A percentile compares a stretch with the other conserved stretches of the same genome.
phyloP scores from a whole-genome alignment of 1,140 invertebrate species.

The Trialeurodes vaporariorum region DNA sequence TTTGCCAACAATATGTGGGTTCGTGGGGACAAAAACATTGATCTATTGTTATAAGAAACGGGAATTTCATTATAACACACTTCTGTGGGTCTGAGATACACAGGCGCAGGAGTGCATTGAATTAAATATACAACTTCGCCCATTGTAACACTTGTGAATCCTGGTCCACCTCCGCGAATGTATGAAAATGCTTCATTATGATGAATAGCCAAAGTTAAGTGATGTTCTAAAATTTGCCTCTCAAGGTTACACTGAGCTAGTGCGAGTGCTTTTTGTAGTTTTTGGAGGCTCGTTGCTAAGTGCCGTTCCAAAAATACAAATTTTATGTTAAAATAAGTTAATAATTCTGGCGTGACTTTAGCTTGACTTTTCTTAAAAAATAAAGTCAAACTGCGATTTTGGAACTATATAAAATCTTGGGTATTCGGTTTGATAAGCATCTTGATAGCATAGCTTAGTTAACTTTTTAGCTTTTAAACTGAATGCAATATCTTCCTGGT shows the following conservation, averaged over 20 bases:
- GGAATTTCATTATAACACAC: constrained; percentile 3
- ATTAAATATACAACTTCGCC: not conserved
- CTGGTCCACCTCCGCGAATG: not conserved
- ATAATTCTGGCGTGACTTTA: not conserved
- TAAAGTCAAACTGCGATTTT: not conserved
- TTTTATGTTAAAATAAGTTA: not conserved
- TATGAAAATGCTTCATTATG: not conserved
- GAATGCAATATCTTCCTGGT: not conserved
- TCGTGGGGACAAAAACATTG: not conserved
- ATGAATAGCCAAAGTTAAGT: not conserved
- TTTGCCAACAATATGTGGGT: not conserved
- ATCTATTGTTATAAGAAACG: not conserved
- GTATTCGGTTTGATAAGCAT: not conserved
- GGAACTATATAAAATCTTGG: not conserved
- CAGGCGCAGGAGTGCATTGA: constrained; percentile 2
- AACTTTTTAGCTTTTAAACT: not conserved
- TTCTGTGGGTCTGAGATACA: not conserved
- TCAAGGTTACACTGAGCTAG: not conserved
- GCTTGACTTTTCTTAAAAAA: not conserved
- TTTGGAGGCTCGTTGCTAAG: not conserved
- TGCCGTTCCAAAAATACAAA: not conserved
- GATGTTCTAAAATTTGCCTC: constrained; percentile 4
- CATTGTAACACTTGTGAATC: not conserved
- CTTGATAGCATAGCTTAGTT: not conserved
- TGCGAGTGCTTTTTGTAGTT: not conserved